These are phyloP conservation scores for Hippocampus zosterae DNA, from an alignment of 2,113 vertebrate genomes.

Conservation along the genomic window DNA sequence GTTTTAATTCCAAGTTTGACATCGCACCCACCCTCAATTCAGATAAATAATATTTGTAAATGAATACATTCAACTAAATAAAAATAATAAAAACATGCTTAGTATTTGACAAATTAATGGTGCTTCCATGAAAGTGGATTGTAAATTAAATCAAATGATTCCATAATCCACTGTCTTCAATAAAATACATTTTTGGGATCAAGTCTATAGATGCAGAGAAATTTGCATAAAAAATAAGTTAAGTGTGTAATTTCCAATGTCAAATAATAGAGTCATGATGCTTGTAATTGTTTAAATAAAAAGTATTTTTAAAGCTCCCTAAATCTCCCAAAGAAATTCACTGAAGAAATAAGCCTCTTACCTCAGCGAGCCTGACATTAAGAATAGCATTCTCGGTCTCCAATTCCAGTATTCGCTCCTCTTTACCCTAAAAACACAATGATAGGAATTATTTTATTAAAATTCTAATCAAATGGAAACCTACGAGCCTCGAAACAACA, in stretches of 20 bases:
- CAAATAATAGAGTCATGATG: too few relatives aligned
- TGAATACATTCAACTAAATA: neutral
- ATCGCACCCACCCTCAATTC: too few relatives aligned
- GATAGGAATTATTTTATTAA: neutral
- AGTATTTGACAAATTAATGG: too few relatives aligned
- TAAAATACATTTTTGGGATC: neutral
- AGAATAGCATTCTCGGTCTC: slow-evolving; percentile 82
- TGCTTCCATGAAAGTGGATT: too few relatives aligned
- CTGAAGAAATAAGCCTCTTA: slow-evolving; percentile 18
- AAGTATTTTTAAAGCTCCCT: too few relatives aligned
- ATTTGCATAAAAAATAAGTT: too few relatives aligned
- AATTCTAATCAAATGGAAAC: neutral
- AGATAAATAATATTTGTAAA: neutral
- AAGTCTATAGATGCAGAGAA: too few relatives aligned
- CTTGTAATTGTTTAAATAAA: too few relatives aligned
- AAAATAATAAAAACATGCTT: neutral
- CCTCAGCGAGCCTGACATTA: slow-evolving; percentile 78
- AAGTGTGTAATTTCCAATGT: too few relatives aligned
- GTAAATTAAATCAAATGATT: neutral
- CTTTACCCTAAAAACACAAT: slow-evolving; percentile 70
- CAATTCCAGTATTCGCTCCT: slow-evolving; percentile 80
- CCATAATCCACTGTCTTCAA: neutral
- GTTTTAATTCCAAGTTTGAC: too few relatives aligned
- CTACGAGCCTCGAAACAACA: neutral
- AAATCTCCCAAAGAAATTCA: neutral